Conservation (phyloP, 2,888 invertebrate genomes). For the Cepaea hortensis region DNA sequence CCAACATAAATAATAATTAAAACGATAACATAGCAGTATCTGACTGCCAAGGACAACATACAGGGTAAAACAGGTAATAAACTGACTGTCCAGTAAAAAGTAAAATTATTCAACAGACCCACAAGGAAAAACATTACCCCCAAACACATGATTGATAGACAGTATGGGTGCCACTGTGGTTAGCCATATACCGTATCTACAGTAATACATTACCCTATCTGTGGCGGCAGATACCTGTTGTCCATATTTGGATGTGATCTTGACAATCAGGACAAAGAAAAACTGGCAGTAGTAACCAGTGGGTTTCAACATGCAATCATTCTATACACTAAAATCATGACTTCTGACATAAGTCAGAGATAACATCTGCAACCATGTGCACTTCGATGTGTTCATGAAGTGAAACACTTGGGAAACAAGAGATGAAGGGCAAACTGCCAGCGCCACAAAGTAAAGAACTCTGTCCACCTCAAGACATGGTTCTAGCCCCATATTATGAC, state of each 20-base stretch:
- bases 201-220: conserved; percentile 47
- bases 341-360: no score
- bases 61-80: not conserved
- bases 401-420: no score
- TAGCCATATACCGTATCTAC: not conserved
- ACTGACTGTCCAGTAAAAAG: not conserved
- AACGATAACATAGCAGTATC: not conserved
- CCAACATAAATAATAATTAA: not conserved
- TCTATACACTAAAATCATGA: no score
- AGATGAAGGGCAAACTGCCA: no score
- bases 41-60: not conserved
- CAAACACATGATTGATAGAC: not conserved
- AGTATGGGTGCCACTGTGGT: not conserved
- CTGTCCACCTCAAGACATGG: no score
- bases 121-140: not conserved
- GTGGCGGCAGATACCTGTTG: conserved; percentile 48
- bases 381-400: no score
- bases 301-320: no score
- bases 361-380: no score
- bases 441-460: no score
- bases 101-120: not conserved
- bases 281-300: not conserved
- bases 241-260: conserved; percentile 47
- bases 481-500: no score
- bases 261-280: conserved; percentile 22